These are phyloP conservation scores for Cyphomyrus plagiostoma DNA, from an alignment of 2,113 vertebrate genomes.

Conservation along the genomic window DNA sequence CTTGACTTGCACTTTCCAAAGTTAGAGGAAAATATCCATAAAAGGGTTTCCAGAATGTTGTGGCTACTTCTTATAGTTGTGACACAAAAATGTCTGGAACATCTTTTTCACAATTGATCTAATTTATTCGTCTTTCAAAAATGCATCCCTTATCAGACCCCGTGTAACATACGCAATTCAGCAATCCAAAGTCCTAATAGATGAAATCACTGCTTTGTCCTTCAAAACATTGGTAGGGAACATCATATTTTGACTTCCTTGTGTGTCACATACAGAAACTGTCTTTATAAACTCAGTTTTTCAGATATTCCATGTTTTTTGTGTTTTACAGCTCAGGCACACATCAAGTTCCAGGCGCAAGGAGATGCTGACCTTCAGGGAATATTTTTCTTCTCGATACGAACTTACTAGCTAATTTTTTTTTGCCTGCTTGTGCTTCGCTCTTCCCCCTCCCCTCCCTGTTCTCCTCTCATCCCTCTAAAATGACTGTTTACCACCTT, in stretches of 20 bases:
- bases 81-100: neutral
- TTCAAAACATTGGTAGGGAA: neutral
- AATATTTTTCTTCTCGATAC: neutral
- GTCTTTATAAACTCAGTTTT: neutral
- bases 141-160: neutral
- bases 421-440: neutral
- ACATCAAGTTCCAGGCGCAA: neutral
- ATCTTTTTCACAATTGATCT: neutral
- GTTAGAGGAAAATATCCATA: neutral
- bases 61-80: neutral
- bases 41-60: neutral
- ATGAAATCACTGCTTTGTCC: neutral
- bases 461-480: neutral
- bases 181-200: neutral
- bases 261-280: neutral
- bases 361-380: neutral
- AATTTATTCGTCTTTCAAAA: neutral
- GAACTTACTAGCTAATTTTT: constrained; percentile 2
- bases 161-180: neutral
- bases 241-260: neutral
- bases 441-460: neutral
- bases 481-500: neutral
- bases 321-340: neutral
- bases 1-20: neutral
- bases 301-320: neutral